Conservation (phyloP, 2,888 invertebrate genomes). For the Tanaodytes sp. region DNA sequence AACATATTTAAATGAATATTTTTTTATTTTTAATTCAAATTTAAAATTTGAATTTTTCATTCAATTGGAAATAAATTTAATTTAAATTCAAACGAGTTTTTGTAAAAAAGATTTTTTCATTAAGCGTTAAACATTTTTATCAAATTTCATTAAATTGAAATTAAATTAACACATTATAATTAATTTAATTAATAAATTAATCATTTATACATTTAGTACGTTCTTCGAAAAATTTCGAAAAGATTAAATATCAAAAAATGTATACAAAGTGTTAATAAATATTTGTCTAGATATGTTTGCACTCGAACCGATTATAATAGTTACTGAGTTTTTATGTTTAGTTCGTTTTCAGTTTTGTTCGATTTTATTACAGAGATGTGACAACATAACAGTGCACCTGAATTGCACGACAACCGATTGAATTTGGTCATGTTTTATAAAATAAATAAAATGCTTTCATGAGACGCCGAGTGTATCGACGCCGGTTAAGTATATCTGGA, state of each 20-base stretch:
- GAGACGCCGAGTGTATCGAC: constrained; percentile 23
- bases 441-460: too few relatives aligned
- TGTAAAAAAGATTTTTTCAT: too few relatives aligned
- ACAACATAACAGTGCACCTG: constrained; percentile 32
- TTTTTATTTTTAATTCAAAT: too few relatives aligned
- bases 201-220: constrained; percentile 57
- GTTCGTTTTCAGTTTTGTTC: constrained; percentile 26
- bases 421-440: too few relatives aligned
- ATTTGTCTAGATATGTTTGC: constrained; percentile 46
- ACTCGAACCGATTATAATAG: constrained; percentile 36
- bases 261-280: constrained; percentile 54
- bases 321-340: constrained; percentile 18
- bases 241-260: constrained; percentile 56
- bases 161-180: too few relatives aligned
- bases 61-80: neutral
- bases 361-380: constrained; percentile 19
- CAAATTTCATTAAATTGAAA: too few relatives aligned
- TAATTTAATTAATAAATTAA: too few relatives aligned
- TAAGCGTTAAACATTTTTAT: too few relatives aligned
- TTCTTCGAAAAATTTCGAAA: constrained; percentile 56
- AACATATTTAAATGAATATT: too few relatives aligned
- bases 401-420: too few relatives aligned
- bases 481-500: constrained; percentile 28
- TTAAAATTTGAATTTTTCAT: too few relatives aligned
- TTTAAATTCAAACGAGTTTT: too few relatives aligned